Base-by-base conservation (phyloP, 2,797 vertebrate genomes). In the Pteropus rufus region DNA sequence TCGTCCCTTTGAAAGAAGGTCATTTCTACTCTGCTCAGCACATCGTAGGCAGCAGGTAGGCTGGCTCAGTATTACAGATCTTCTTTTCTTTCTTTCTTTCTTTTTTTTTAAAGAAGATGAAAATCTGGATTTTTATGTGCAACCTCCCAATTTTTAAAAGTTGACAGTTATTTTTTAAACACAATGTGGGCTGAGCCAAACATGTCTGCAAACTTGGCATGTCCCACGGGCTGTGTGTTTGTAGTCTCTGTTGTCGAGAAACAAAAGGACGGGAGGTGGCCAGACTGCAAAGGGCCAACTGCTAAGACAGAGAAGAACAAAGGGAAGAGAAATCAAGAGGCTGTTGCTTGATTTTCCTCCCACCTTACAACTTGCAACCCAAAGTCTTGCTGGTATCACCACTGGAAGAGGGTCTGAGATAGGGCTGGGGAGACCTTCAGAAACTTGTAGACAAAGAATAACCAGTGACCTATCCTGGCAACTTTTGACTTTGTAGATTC, bases 241-340 rank as follows among this genome's bases (percentile, higher is more conserved):
- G 36, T 73, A 52, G 41, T 23, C 23, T 76, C 46, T 19, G 11
- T 5, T 84, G 23, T 9, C 29, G 23, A 88, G 67, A 94, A 94
- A 87, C 46, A 19, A 67, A 85, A 82, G 85, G 80, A 73, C 83
- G 31, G 75, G 76, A 65, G 69, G 95, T 49, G 70, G 65, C 39
- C 41, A 72, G 36, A 21, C 23, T 36, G 39, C 0, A 5, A 65
- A 56, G 81, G 64, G 64, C 62, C 89, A 26, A 75, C 75, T 12
- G n/a, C 87, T 65, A 62, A 34, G 64, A 76, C 19, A 67, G 41
- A 65, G 83, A 34, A 85, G 56, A 96, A 80, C 86, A 86, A 83
- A 91, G 64, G 16, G 41, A 54, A 84, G 73, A n/a, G 58, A 58
- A 36, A 29, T 39, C 80, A 49, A 24, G 90, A 67, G 36, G 56